Evolutionary conservation across 2,888 invertebrate genomes (phyloP).

Genomic region (Spicauda simplicius): DNA sequence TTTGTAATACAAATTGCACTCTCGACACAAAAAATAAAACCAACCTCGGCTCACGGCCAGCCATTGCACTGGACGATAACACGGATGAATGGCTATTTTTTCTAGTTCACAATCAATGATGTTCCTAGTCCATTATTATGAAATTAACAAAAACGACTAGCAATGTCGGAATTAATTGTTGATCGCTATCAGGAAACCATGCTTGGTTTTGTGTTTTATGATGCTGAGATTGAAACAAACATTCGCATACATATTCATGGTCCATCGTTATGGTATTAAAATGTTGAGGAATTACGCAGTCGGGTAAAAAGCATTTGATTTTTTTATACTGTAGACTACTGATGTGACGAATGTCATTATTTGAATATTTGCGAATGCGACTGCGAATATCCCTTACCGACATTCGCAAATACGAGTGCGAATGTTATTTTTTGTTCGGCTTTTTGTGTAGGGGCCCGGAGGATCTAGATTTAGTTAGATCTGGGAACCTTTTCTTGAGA

Average conservation of each 20-base stretch:
- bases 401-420: too few species aligned
- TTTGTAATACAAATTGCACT: neutral
- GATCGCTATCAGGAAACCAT: constrained; percentile 70
- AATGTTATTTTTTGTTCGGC: too few species aligned
- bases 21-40: constrained; percentile 21
- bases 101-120: constrained; percentile 45
- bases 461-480: too few species aligned
- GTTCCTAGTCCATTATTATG: constrained; percentile 55
- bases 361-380: too few species aligned
- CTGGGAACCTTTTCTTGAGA: too few species aligned
- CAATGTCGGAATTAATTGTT: constrained; percentile 67
- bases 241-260: too few species aligned
- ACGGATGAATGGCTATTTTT: constrained; percentile 55
- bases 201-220: constrained; percentile 34
- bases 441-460: too few species aligned
- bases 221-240: neutral
- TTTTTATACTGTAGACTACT: too few species aligned
- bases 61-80: constrained; percentile 51
- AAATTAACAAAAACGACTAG: constrained; percentile 59
- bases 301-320: too few species aligned
- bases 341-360: too few species aligned
- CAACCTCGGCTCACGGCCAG: constrained; percentile 59
- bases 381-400: too few species aligned
- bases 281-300: too few species aligned
- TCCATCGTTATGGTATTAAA: neutral